Percentiles rank a stretch among this genome's conserved stretches.
phyloP scores from a whole-genome alignment of 2,797 vertebrate species.

The Siniperca obscura region DNA sequence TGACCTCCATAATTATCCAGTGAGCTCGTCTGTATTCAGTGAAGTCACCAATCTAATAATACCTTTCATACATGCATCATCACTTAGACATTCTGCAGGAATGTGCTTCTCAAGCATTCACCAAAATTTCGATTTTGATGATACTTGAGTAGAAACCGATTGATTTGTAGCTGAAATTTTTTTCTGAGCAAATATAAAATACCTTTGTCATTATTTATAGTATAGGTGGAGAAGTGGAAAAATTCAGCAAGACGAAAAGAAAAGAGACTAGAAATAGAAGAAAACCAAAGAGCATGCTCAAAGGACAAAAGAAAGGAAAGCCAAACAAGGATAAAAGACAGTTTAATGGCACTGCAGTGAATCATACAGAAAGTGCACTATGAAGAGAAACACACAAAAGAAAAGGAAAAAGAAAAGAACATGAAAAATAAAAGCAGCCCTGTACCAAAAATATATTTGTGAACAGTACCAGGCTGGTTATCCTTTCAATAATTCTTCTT shows the following conservation, averaged over 20 bases:
- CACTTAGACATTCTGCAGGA: conserved; percentile 52
- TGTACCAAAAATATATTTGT: conserved; percentile 70
- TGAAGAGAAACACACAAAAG: conserved; percentile 85
- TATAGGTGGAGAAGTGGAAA: conserved; percentile 8
- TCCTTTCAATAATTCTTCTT: conserved; percentile 40
- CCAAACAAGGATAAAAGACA: conserved; percentile 85
- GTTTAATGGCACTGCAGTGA: conserved; percentile 92
- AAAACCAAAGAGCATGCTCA: conserved; percentile 70
- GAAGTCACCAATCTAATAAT: conserved; percentile 67
- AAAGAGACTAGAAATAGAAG: conserved; percentile 40
- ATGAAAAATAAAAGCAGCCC: conserved; percentile 75
- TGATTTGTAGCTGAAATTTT: not conserved
- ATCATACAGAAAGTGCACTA: conserved; percentile 88
- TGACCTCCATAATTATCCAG: conserved; percentile 52
- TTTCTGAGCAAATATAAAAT: not conserved
- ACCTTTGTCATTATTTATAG: conserved; percentile 15
- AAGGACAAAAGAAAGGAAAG: conserved; percentile 76
- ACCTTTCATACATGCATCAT: conserved; percentile 49
- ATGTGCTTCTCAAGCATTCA: conserved; percentile 64
- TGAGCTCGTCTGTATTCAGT: conserved; percentile 41
- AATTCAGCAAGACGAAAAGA: conserved; percentile 34
- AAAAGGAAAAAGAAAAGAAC: conserved; percentile 71
- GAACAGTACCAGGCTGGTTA: conserved; percentile 53
- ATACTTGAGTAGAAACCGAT: not conserved
- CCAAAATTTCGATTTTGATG: conserved; percentile 1